Conservation (phyloP, 1,140 invertebrate species). For the Drosophila teissieri region DNA sequence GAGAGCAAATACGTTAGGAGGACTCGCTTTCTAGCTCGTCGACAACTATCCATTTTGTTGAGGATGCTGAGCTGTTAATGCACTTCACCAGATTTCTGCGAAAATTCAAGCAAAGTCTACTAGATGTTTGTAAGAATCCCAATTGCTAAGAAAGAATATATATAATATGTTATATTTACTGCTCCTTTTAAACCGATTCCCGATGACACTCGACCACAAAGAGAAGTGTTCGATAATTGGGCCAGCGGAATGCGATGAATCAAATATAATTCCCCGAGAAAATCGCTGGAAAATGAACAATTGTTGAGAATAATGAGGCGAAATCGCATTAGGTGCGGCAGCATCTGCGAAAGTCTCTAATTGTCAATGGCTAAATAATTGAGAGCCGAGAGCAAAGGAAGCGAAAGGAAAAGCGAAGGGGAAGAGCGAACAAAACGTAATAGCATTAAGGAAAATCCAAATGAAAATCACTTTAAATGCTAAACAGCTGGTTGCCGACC, state of each 20-base stretch:
- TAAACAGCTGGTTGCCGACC: constrained; percentile 38
- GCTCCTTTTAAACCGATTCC: not conserved
- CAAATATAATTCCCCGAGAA: constrained; percentile 35
- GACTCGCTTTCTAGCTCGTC: constrained; percentile 16
- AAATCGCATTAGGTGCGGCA: constrained; percentile 50
- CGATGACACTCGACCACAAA: constrained; percentile 19
- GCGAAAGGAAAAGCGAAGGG: constrained; percentile 2
- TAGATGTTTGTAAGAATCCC: not conserved
- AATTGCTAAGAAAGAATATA: not conserved
- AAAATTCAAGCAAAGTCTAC: not conserved
- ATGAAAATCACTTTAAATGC: constrained; percentile 74
- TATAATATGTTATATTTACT: not conserved
- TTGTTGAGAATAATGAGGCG: constrained; percentile 40
- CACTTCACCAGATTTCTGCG: not conserved
- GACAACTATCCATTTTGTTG: constrained; percentile 18
- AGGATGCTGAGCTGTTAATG: not conserved
- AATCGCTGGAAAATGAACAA: constrained; percentile 43
- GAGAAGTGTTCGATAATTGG: constrained; percentile 17
- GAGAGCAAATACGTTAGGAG: constrained; percentile 43
- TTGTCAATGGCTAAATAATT: constrained; percentile 75
- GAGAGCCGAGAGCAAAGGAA: constrained; percentile 29
- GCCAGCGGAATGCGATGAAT: constrained; percentile 28
- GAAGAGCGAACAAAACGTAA: constrained; percentile 36
- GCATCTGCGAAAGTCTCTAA: constrained; percentile 58
- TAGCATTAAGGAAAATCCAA: constrained; percentile 56